Evolutionary conservation across 2,888 invertebrate species (phyloP), one percentile per base, ranked within the genome.

Genomic region (Ennomos erosarius): DNA sequence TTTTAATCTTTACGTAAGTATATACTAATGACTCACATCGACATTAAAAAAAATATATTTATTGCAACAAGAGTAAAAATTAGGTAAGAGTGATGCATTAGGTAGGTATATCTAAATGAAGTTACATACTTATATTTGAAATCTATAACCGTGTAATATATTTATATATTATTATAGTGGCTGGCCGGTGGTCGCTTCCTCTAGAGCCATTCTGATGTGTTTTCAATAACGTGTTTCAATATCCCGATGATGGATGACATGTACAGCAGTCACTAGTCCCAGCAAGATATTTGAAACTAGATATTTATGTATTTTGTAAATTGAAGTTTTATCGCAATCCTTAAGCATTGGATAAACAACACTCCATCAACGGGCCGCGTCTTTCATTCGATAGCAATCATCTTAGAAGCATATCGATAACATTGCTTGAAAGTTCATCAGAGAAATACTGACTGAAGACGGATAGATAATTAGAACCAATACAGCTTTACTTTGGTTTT

Each of bases 311-410:
- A 45, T 59, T 47, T 50, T 54, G 43, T 48, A 51, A 51, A 62
- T 59, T 59, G 50, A 59, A 56, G 53, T 56, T 64, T 55, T 61
- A 59, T 64, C 54, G 39, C 53, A 46, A 46, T 53, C 40, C 62
- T 44, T 50, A 47, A 51, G 46, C 56, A 59, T 46, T 54, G 34
- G 35, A 59, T 65, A 59, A 59, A 65, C 57, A 65, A 48, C 56
- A 35, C 56, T 62, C 59, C 51, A 59, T 65, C 64, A 61, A 44
- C 37, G 13, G 26, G 12, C 26, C 26, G 33, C 43, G 37, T 55
- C 62, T 59, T 59, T 59, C 59, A 55, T 52, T 60, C 59, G 47
- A 35, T 51, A 42, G 52, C 58, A 52, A 51, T 59, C 52, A 53
- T 57, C 52, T 50, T 48, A 44, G 38, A 58, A 52, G 47, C 11